These are phyloP conservation scores for Galago senegalensis DNA, from an alignment of 2,797 vertebrate genomes.

Conservation along the genomic window DNA sequence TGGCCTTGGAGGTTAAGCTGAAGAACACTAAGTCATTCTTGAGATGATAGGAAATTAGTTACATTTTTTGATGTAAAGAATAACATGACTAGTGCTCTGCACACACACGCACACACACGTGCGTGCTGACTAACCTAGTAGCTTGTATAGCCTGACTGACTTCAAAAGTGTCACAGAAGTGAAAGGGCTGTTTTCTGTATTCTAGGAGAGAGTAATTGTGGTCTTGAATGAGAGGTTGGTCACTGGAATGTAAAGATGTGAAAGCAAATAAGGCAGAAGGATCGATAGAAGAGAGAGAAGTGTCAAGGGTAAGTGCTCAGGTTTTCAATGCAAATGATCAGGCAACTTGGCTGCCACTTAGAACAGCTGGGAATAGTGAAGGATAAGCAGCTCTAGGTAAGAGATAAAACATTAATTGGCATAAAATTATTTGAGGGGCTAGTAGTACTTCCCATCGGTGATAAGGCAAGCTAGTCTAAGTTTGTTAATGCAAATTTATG, in stretches of 20 bases:
- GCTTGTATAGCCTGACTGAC: background rate
- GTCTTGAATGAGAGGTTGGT: slow-evolving; percentile 15
- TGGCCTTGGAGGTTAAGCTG: slow-evolving; percentile 52
- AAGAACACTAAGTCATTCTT: slow-evolving; percentile 23
- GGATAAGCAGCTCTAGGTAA: slow-evolving; percentile 7
- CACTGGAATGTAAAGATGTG: slow-evolving; percentile 52
- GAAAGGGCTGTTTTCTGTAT: background rate
- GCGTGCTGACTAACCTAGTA: background rate
- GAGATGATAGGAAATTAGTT: slow-evolving; percentile 41
- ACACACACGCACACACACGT: background rate
- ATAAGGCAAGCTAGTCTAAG: slow-evolving; percentile 38
- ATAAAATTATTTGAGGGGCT: slow-evolving; percentile 63
- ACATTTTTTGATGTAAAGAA: slow-evolving; percentile 63
- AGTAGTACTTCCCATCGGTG: slow-evolving; percentile 21
- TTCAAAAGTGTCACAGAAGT: background rate
- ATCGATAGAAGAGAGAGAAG: slow-evolving; percentile 48
- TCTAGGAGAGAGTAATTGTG: slow-evolving; percentile 31
- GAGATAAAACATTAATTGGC: slow-evolving; percentile 58
- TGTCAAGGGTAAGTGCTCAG: slow-evolving; percentile 5
- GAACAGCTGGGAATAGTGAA: slow-evolving; percentile 9
- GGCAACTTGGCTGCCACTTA: slow-evolving; percentile 20
- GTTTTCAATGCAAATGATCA: slow-evolving; percentile 56
- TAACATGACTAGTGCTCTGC: slow-evolving; percentile 6
- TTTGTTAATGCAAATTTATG: slow-evolving; percentile 64
- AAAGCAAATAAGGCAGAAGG: slow-evolving; percentile 43